phyloP scores from a whole-genome alignment of 2,797 vertebrate species.

The Enteromius trimaculatus region DNA sequence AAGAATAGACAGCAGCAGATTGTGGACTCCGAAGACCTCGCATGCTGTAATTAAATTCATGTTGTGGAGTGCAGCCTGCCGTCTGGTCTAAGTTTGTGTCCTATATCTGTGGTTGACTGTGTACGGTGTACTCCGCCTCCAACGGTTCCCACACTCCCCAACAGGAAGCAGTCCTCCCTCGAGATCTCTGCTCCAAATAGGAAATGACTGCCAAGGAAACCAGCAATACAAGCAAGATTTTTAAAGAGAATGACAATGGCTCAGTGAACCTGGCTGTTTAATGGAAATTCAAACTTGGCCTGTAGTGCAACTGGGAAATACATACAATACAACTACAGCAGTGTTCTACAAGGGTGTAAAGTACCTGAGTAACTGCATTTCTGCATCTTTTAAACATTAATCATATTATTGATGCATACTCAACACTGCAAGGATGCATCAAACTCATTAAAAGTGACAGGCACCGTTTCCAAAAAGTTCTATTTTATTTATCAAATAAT shows the following conservation, averaged over 20 bases:
- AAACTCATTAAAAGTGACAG: background rate
- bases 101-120: slow-evolving; percentile 33
- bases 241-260: slow-evolving; percentile 30
- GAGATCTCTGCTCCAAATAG: slow-evolving; percentile 55
- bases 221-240: slow-evolving; percentile 40
- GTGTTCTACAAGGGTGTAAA: slow-evolving; percentile 5
- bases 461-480: background rate
- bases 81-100: slow-evolving; percentile 46
- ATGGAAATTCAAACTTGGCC: background rate
- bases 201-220: slow-evolving; percentile 61
- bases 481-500: background rate
- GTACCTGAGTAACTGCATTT: background rate
- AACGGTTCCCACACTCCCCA: slow-evolving; percentile 58
- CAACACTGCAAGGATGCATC: background rate
- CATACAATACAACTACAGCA: background rate
- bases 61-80: slow-evolving; percentile 39
- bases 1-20: slow-evolving; percentile 40
- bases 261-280: slow-evolving; percentile 8
- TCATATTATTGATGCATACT: background rate
- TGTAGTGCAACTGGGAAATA: background rate
- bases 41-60: slow-evolving; percentile 54
- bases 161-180: slow-evolving; percentile 61
- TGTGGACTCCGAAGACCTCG: slow-evolving; percentile 42
- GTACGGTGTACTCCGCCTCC: slow-evolving; percentile 45
- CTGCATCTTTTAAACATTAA: background rate